Percentiles rank a stretch among this genome's conserved stretches.
Conservation (phyloP, 2,113 vertebrate species). For the Lucifuga dentata region DNA sequence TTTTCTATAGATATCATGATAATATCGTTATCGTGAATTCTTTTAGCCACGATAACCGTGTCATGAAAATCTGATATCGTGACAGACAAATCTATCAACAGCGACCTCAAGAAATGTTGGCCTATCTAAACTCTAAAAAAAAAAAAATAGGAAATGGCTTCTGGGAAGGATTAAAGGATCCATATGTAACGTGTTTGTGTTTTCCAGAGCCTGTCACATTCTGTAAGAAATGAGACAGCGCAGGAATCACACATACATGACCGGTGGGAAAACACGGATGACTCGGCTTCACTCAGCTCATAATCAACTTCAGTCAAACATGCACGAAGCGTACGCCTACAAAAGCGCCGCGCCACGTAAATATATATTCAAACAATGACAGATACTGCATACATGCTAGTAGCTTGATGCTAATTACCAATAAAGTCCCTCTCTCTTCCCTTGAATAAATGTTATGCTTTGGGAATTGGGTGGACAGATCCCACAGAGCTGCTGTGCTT, state of each 20-base stretch:
- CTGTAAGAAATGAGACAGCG: slow-evolving; percentile 61
- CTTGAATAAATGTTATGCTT: slow-evolving; percentile 44
- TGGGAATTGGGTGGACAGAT: slow-evolving; percentile 7
- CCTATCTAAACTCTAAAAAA: slow-evolving; percentile 6
- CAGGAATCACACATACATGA: slow-evolving; percentile 60
- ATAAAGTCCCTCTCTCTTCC: background rate
- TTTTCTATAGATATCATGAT: too few relatives aligned
- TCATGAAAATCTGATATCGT: too few relatives aligned
- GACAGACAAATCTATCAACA: background rate
- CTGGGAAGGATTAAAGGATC: slow-evolving; percentile 56
- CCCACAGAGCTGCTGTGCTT: background rate
- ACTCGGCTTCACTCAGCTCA: slow-evolving; percentile 34
- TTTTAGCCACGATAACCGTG: too few relatives aligned
- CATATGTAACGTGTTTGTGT: slow-evolving; percentile 55
- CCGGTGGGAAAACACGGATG: slow-evolving; percentile 38
- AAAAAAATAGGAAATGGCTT: slow-evolving; percentile 43
- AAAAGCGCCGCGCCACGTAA: slow-evolving; percentile 8
- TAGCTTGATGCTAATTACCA: slow-evolving; percentile 19
- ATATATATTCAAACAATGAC: slow-evolving; percentile 14
- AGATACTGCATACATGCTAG: background rate
- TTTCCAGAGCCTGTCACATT: slow-evolving; percentile 71
- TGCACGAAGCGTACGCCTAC: slow-evolving; percentile 1
- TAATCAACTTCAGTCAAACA: slow-evolving; percentile 55
- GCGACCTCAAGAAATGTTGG: slow-evolving; percentile 9
- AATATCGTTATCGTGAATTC: too few relatives aligned